Percentiles rank a stretch among this genome's conserved stretches.
Evolutionary conservation across 2,797 vertebrate genomes (phyloP).

Genomic region (Podarcis lilfordi): DNA sequence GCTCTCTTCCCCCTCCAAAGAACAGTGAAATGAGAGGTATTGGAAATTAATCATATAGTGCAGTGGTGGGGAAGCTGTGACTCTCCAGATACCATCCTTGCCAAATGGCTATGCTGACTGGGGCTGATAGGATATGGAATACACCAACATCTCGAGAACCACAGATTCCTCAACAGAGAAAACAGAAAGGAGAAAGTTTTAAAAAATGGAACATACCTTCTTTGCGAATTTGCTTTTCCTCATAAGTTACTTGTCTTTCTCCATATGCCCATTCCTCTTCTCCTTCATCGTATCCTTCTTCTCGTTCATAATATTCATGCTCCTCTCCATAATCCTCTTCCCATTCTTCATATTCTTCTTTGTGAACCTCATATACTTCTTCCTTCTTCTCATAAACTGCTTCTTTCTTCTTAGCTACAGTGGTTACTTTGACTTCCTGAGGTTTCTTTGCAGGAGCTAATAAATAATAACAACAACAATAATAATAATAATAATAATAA

Average conservation of each 20-base stretch:
- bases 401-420: slow-evolving; percentile 77
- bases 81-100: too few relatives aligned
- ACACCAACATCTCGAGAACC: too few relatives aligned
- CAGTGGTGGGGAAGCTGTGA: too few relatives aligned
- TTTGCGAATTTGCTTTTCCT: slow-evolving; percentile 68
- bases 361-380: slow-evolving; percentile 59
- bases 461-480: too few relatives aligned
- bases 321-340: slow-evolving; percentile 73
- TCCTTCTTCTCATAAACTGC: slow-evolving; percentile 68
- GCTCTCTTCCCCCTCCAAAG: neutral
- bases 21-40: neutral
- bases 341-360: slow-evolving; percentile 68
- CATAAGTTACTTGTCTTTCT: slow-evolving; percentile 74
- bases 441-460: slow-evolving; percentile 84
- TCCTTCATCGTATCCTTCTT: slow-evolving; percentile 79
- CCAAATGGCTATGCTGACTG: too few relatives aligned
- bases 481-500: too few relatives aligned
- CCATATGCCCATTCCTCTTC: slow-evolving; percentile 79
- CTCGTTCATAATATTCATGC: slow-evolving; percentile 76
- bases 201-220: slow-evolving; percentile 69
- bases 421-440: slow-evolving; percentile 78
- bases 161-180: neutral
- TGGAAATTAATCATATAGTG: neutral
- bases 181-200: neutral
- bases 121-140: too few relatives aligned